Evolutionary conservation across 2,888 invertebrate genomes (phyloP), one percentile per base, ranked within the genome.

Genomic region (Metalampra italica): DNA sequence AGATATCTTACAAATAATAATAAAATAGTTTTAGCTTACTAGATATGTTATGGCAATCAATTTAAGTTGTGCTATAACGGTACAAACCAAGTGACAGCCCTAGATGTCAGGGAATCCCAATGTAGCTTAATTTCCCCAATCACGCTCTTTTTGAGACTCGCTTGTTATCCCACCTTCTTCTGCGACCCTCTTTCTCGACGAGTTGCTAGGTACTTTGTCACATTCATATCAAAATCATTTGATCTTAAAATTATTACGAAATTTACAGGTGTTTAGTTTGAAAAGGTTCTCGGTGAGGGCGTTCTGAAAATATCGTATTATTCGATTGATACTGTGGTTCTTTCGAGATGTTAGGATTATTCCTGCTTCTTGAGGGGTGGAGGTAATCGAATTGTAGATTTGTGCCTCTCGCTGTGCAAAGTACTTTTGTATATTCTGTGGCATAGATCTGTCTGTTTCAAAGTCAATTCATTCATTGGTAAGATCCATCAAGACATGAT

Each of bases 111-210:
- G 45, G 56, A 53, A 58, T 46, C 51, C 56, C 57, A 64, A 64
- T 62, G 56, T 59, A 44, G 43, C 29, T 59, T 69, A 71, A 71
- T 73, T 71, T 60, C 64, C 55, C 62, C 63, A 71, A n/a, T 66
- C 60, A 57, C 62, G 61, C 67, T 64, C 60, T 66, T 66, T n/a
- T 52, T 60, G 59, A 62, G 64, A 51, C 46, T 51, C 64, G 58
- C 66, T 65, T 71, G 70, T 70, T 67, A 71, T 71, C 61, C 59
- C 54, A 64, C 68, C 61, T 60, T 58, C 59, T 22, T 36, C 13
- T 7, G 34, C 34, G 38, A 32, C 48, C 50, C 52, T 53, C 55
- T 67, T 68, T 58, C 54, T 51, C 48, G 14, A 36, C 30, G 46
- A 36, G 44, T 46, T 62, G 49, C 47, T 55, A n/a, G n/a, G n/a